Evolutionary conservation across 2,113 vertebrate species (phyloP).

Genomic region (Phalacrocorax pelagicus): DNA sequence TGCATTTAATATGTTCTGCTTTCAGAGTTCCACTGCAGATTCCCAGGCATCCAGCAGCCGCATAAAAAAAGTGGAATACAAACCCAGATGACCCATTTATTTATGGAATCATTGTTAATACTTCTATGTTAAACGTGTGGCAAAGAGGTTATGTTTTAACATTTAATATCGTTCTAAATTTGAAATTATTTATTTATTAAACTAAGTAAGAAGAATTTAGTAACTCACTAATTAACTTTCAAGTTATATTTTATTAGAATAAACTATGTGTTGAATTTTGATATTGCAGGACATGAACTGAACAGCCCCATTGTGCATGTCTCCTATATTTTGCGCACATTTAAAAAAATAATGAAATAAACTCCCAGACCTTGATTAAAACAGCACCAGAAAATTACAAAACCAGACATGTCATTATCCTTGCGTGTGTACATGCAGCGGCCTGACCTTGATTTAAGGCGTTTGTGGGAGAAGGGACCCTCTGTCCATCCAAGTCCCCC

Average conservation of each 20-base stretch:
- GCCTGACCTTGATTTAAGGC: neutral
- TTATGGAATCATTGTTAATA: neutral
- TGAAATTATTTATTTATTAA: neutral
- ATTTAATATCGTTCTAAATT: neutral
- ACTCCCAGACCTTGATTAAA: neutral
- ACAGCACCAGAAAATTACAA: neutral
- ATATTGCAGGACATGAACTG: neutral
- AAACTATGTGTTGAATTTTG: neutral
- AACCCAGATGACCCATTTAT: neutral
- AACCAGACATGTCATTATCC: neutral
- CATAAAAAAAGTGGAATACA: neutral
- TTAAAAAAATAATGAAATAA: neutral
- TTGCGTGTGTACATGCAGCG: neutral
- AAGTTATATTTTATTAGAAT: neutral
- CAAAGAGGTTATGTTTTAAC: neutral
- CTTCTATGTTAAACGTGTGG: neutral
- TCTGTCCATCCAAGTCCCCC: neutral
- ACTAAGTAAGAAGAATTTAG: neutral
- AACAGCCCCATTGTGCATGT: neutral
- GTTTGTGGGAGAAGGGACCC: neutral
- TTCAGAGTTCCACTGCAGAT: neutral
- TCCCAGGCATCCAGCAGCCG: neutral
- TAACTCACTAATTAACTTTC: neutral
- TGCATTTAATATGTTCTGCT: neutral
- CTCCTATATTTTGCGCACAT: neutral